A percentile compares a stretch with the other conserved stretches of the same genome.
Conservation (phyloP, 2,888 invertebrate species). For the Cephus pygmeus region DNA sequence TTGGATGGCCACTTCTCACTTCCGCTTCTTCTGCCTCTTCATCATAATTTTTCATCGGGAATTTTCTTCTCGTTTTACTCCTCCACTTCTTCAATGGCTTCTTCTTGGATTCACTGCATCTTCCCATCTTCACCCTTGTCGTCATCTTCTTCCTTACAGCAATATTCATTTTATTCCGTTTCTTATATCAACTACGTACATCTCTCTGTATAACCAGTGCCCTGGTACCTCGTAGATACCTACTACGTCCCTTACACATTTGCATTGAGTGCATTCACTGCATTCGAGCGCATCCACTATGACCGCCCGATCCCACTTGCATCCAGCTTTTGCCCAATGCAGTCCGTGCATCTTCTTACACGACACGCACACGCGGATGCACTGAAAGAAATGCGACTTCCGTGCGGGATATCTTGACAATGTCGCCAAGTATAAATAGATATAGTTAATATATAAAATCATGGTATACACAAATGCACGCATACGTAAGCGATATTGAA, state of each 20-base stretch:
- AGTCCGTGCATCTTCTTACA: not conserved
- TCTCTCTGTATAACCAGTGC: not conserved
- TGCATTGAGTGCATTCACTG: not conserved
- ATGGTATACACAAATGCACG: too few relatives aligned
- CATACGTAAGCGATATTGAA: not conserved
- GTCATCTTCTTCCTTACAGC: not conserved
- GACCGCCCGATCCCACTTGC: not conserved
- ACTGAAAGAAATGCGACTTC: not conserved
- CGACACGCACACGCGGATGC: not conserved
- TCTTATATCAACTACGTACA: not conserved
- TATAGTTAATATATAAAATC: not conserved
- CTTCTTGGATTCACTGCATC: not conserved
- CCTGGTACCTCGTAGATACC: not conserved
- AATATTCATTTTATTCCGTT: not conserved
- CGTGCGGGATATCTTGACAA: not conserved
- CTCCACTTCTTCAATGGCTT: not conserved
- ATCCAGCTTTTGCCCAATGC: not conserved
- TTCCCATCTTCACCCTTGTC: not conserved
- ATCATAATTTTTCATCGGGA: not conserved
- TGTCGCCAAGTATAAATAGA: not conserved
- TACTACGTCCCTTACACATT: not conserved
- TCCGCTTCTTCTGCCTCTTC: not conserved
- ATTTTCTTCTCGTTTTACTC: not conserved
- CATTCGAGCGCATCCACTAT: not conserved
- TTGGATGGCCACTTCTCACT: not conserved